These are phyloP conservation scores for Hyposoter didymator DNA, from an alignment of 2,888 invertebrate genomes.

Conservation along the genomic window DNA sequence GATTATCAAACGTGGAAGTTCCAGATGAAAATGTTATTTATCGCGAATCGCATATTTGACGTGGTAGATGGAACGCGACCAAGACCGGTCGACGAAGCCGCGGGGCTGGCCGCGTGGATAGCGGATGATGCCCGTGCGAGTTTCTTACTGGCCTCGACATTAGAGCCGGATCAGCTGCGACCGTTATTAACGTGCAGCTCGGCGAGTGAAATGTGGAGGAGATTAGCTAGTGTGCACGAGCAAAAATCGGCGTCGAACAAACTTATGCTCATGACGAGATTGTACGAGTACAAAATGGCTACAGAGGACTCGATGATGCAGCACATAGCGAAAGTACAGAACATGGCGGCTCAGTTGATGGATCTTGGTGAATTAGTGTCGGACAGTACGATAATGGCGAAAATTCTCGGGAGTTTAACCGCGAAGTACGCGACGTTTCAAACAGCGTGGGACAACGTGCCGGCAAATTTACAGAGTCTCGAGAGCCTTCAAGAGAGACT, in stretches of 20 bases:
- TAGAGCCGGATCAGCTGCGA: background rate
- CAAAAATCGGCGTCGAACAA: background rate
- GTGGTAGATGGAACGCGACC: constrained; percentile 60
- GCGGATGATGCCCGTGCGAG: background rate
- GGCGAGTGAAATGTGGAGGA: background rate
- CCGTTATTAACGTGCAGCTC: background rate
- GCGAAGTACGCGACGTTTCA: background rate
- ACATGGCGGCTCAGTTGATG: background rate
- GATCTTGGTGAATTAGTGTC: background rate
- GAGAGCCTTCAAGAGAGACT: constrained; percentile 9
- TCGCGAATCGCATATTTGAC: constrained; percentile 63
- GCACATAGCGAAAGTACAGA: background rate
- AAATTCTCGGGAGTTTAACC: constrained; percentile 1
- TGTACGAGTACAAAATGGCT: background rate
- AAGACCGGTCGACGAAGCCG: constrained; percentile 46
- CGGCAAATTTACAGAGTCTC: background rate
- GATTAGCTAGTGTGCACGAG: background rate
- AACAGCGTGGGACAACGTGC: background rate
- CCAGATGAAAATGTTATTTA: constrained; percentile 63
- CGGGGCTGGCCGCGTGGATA: constrained; percentile 40
- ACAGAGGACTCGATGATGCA: background rate
- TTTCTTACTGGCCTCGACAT: background rate
- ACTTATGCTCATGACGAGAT: background rate
- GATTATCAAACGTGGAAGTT: constrained; percentile 66
- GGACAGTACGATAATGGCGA: background rate